Evolutionary conservation across 2,888 invertebrate species (phyloP).

Genomic region (Aphodius granarius): DNA sequence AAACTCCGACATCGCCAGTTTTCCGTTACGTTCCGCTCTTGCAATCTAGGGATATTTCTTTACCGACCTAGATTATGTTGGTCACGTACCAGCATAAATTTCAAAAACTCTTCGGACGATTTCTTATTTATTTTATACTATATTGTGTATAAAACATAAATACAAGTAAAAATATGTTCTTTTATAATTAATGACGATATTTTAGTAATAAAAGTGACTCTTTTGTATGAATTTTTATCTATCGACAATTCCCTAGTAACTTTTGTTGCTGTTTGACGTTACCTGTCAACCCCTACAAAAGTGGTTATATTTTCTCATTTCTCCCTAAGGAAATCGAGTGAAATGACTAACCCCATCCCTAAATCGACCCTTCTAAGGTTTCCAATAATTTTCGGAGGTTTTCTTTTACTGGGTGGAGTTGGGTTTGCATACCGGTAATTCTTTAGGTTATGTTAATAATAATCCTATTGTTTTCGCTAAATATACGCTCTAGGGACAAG

Average conservation of each 20-base stretch:
- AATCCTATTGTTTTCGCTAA: neutral
- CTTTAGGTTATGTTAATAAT: conserved; percentile 25
- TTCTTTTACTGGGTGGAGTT: conserved; percentile 33
- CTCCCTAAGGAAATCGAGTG: too few relatives aligned
- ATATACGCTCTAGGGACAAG: conserved; percentile 21
- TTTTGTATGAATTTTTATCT: too few relatives aligned
- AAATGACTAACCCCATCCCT: conserved; percentile 35
- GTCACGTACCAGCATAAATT: neutral
- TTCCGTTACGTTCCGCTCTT: conserved; percentile 11
- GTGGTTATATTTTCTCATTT: neutral
- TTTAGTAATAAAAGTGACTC: too few relatives aligned
- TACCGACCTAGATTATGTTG: neutral
- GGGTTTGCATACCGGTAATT: conserved; percentile 42
- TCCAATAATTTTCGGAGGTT: conserved; percentile 38
- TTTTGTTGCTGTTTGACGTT: neutral
- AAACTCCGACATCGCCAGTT: conserved; percentile 7
- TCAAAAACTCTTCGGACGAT: neutral
- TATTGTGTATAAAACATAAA: neutral
- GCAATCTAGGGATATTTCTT: neutral
- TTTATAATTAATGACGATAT: too few relatives aligned
- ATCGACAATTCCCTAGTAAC: neutral
- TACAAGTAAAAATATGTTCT: too few relatives aligned
- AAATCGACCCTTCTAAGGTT: conserved; percentile 34
- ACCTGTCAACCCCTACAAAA: neutral
- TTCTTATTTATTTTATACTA: neutral